These are phyloP conservation scores for Cosmopolites sordidus DNA, from an alignment of 2,888 invertebrate genomes.

Conservation along the genomic window DNA sequence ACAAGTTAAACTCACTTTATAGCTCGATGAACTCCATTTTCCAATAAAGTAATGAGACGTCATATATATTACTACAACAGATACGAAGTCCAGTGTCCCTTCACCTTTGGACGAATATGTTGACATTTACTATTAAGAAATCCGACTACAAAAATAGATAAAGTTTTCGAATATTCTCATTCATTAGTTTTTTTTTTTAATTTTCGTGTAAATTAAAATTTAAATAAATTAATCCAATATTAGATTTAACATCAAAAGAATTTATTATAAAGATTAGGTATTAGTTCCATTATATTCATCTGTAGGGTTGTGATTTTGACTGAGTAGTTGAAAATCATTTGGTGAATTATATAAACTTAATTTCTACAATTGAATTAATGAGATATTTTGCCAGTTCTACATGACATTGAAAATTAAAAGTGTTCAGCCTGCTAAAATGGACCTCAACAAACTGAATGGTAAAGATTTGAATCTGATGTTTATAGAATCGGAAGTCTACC, in stretches of 20 bases:
- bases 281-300: too few relatives aligned
- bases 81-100: background rate
- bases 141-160: too few relatives aligned
- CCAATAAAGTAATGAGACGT: conserved; percentile 8
- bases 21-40: conserved; percentile 1
- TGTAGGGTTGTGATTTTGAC: conserved; percentile 1
- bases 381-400: background rate
- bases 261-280: background rate
- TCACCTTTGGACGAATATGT: background rate
- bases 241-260: background rate
- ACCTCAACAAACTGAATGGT: conserved; percentile 27
- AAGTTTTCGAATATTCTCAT: too few relatives aligned
- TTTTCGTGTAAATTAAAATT: background rate
- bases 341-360: too few relatives aligned
- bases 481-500: conserved; percentile 39
- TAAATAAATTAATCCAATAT: background rate
- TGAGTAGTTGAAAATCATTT: too few relatives aligned
- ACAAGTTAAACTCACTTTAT: background rate
- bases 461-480: conserved; percentile 41
- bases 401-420: conserved; percentile 22
- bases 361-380: background rate
- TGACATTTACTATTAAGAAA: background rate
- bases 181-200: too few relatives aligned
- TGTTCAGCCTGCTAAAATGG: conserved; percentile 33
- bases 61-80: conserved; percentile 2